Conservation (phyloP, 2,888 invertebrate genomes). For the Morpho helenor region DNA sequence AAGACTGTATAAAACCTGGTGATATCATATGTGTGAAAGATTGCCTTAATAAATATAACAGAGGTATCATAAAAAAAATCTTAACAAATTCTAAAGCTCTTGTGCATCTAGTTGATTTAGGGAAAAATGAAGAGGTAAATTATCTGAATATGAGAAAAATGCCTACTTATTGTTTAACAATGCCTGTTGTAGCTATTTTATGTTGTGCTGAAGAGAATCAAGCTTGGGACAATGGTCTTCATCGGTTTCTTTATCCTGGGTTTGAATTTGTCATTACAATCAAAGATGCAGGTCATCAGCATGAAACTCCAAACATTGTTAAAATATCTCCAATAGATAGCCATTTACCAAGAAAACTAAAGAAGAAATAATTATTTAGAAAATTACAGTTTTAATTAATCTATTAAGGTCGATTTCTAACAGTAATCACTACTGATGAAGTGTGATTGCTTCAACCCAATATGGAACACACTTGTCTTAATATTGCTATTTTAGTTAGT, state of each 20-base stretch:
- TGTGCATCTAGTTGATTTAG: conserved; percentile 34
- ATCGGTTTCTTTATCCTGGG: conserved; percentile 23
- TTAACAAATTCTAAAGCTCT: conserved; percentile 19
- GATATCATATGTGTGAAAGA: conserved; percentile 26
- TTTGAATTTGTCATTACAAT: conserved; percentile 27
- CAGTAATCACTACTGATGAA: no score
- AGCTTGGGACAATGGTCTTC: conserved; percentile 17
- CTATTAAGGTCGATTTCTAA: no score
- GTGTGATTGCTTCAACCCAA: no score
- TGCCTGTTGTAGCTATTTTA: conserved; percentile 26
- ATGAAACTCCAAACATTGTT: conserved; percentile 7
- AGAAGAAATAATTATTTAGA: no score
- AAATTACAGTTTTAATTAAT: no score
- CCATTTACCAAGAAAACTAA: neutral
- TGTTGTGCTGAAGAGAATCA: conserved; percentile 24
- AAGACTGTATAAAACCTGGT: conserved; percentile 24
- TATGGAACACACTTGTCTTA: no score
- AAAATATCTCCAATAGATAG: conserved; percentile 1
- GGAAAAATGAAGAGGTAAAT: conserved; percentile 25
- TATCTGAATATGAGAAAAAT: conserved; percentile 27
- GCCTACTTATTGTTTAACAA: conserved; percentile 17
- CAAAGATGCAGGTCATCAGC: conserved; percentile 4
- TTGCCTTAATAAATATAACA: conserved; percentile 27
- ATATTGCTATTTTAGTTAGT: no score
- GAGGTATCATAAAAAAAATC: conserved; percentile 29